Conservation (phyloP, 2,888 invertebrate genomes). For the Phaedon cochleariae region DNA sequence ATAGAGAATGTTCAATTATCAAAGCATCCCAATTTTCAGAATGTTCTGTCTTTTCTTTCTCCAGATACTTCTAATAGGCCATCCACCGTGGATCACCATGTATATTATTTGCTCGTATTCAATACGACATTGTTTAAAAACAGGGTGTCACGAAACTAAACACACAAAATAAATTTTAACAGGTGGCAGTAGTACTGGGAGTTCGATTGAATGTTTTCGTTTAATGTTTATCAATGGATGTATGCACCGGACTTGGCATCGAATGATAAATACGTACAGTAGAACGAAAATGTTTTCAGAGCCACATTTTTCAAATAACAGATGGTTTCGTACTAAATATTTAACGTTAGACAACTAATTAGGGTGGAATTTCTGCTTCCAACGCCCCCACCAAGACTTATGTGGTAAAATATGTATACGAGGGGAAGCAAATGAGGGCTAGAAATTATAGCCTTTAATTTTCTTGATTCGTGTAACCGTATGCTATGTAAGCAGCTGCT, state of each 20-base stretch:
- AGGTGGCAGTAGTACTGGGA: no score
- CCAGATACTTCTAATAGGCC: no score
- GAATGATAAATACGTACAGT: neutral
- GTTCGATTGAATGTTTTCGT: no score
- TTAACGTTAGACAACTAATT: conserved; percentile 7
- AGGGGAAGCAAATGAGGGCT: neutral
- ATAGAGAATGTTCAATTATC: no score
- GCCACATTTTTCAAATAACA: conserved; percentile 8
- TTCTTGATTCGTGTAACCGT: neutral
- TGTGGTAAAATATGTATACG: neutral
- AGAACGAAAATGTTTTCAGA: conserved; percentile 9
- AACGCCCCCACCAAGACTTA: neutral
- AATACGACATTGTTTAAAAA: no score
- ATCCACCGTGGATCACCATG: no score
- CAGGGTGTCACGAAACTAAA: no score
- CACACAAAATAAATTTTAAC: no score
- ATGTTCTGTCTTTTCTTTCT: no score
- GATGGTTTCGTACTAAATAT: conserved; percentile 4
- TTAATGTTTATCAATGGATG: no score
- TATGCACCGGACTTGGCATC: neutral
- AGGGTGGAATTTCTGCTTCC: neutral
- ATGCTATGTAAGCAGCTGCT: neutral
- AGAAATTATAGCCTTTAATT: neutral
- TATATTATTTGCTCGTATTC: no score
- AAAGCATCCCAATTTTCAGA: no score